These are phyloP conservation scores for Zaprionus camerounensis DNA, from an alignment of 1,140 invertebrate species.

Conservation along the genomic window DNA sequence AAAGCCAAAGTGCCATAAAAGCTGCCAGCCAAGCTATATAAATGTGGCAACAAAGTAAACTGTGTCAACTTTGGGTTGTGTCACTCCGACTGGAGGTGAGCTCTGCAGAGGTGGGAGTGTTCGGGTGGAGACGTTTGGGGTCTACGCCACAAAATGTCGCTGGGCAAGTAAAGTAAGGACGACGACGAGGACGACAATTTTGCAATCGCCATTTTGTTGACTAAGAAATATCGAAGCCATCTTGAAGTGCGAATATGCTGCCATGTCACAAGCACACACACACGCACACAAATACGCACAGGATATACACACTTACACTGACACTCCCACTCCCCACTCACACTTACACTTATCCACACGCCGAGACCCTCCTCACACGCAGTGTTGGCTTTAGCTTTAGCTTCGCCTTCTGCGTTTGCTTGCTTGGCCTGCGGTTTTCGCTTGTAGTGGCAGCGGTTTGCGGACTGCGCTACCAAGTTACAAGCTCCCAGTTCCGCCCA, in stretches of 20 bases:
- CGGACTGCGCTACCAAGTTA: conserved; percentile 51
- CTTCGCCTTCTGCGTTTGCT: conserved; percentile 45
- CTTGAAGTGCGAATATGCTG: conserved; percentile 78
- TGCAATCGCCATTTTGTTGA: conserved; percentile 82
- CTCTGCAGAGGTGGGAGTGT: background rate
- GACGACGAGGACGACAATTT: conserved; percentile 68
- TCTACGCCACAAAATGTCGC: conserved; percentile 60
- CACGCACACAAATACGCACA: conserved; percentile 30
- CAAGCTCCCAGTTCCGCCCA: conserved; percentile 21
- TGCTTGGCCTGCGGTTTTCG: conserved; percentile 64
- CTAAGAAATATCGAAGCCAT: conserved; percentile 83
- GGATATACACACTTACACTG: conserved; percentile 46
- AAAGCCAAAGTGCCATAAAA: conserved; percentile 81
- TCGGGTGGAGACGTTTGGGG: conserved; percentile 9
- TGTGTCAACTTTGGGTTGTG: conserved; percentile 68
- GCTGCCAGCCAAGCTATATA: conserved; percentile 78
- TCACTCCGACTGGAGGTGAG: conserved; percentile 14
- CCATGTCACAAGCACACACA: conserved; percentile 56
- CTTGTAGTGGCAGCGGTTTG: conserved; percentile 71
- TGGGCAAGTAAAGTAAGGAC: conserved; percentile 55
- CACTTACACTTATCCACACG: conserved; percentile 12
- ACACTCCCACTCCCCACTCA: conserved; percentile 15
- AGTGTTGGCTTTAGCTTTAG: conserved; percentile 61
- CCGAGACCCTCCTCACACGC: conserved; percentile 15
- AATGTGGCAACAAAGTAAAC: conserved; percentile 82